Evolutionary conservation across 1,140 invertebrate genomes (phyloP), one percentile per base, ranked within the genome.

Genomic region (Popillia japonica): DNA sequence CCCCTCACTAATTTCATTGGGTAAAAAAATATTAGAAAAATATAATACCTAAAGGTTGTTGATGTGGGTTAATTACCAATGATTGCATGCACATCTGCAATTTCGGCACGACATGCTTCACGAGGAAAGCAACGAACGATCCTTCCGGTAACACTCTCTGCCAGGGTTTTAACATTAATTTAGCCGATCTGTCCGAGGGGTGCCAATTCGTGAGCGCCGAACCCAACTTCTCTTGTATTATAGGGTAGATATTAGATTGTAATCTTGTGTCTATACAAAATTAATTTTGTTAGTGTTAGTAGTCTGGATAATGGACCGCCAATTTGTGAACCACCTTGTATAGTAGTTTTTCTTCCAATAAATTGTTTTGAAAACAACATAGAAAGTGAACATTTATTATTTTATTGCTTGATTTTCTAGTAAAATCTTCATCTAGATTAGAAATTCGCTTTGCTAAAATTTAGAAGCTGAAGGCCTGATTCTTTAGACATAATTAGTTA

Each of bases 141-240:
- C 92, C 92, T 78, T 92, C 92, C 64, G 92, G 89, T 81, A 98
- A 96, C 0, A 97, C 96, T 72, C 90, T 86, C n/a, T 92, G 87
- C 98, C 98, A 99, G 0, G 98, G 98, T 79, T 93, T 90, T 0
- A 99, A 89, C 88, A 99, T 96, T n/a, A 95, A 89, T 81, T 94
- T 92, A 0, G 97, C 98, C 2, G 97, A 99, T 72, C 91, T 90
- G 87, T 99, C 97, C 0, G 94, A 95, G 4, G 97, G 96, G 87
- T 96, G 93, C 98, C 98, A 99, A 40, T 92, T 93, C 0, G 90
- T 91, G 41, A 99, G 88, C 14, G 98, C 98, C 42, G 91, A 90
- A 40, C 95, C 93, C 8, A 99, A 88, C 86, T 99, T 99, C 22
- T 96, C 93, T 72, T 98, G 90, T 78, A 99, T 96, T 27, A 94